Evolutionary conservation across 2,113 vertebrate genomes (phyloP), one percentile per base, ranked within the genome.

Genomic region (Donacobius atricapilla): DNA sequence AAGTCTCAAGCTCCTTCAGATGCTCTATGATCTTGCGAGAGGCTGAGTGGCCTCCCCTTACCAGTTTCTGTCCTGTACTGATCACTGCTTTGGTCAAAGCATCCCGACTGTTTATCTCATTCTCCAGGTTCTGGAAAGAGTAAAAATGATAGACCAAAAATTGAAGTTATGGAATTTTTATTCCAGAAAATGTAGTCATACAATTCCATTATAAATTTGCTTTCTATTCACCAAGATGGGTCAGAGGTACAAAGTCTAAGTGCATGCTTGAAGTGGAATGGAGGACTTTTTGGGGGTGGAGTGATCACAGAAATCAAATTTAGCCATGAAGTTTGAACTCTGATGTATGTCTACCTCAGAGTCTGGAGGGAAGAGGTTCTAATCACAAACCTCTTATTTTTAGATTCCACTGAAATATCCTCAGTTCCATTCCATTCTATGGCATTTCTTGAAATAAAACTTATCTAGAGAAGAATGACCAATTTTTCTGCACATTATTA

Each of bases 31-130:
- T 98, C 54, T 98, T 98, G 2, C 24, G 80, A 37, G 98, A 98
- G 2, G 98, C 98, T 48, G 98, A 94, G 93, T 99, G 98, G 15
- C 98, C 97, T 37, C 98, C 98, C 60, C 96, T 97, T 22, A 98
- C 97, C 94, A 99, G 94, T 45, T 98, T 98, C 56, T 94, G 98
- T 25, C 99, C 99, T 2, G 98, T 97, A 90, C 97, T 98, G 89
- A 98, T 93, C n/a, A 99, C 98, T 3, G 96, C 97, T 96, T 97
- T 97, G 54, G 97, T 97, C 96, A 99, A 94, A 64, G 98, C 96
- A 45, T 97, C 92, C 15, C 98, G 98, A 86, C 97, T 97, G 33
- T 87, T 98, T 69, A 99, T 97, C 93, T 99, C 99, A 73, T 98
- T 98, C 97, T 98, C 98, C 92, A 98, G 60, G 83, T 97, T 98